Evolutionary conservation across 2,888 invertebrate genomes (phyloP).

Genomic region (Macropis europaea): DNA sequence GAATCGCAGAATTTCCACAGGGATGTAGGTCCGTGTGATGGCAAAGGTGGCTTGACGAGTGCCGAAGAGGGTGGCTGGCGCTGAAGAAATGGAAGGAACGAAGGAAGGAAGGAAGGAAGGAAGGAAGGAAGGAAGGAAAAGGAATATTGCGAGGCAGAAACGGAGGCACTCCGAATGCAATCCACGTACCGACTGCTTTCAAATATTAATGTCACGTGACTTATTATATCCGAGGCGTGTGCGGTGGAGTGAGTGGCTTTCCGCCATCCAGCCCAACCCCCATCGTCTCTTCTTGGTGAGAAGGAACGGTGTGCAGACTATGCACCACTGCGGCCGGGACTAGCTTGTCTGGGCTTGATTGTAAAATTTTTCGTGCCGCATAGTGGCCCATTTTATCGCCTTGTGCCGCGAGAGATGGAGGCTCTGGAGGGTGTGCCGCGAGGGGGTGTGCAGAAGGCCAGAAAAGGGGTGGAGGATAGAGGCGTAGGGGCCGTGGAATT

Average conservation of each 20-base stretch:
- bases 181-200: conserved; percentile 80
- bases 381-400: conserved; percentile 73
- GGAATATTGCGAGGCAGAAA: conserved; percentile 72
- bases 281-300: conserved; percentile 46
- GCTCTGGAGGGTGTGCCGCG: neutral
- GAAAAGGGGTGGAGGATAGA: conserved; percentile 53
- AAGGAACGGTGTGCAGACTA: conserved; percentile 59
- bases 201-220: conserved; percentile 80
- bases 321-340: conserved; percentile 63
- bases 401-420: conserved; percentile 43
- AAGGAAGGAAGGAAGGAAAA: conserved; percentile 64
- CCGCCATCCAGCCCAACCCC: conserved; percentile 53
- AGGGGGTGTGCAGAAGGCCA: conserved; percentile 17
- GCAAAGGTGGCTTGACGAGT: conserved; percentile 36
- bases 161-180: conserved; percentile 76
- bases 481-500: conserved; percentile 63
- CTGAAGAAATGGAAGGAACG: conserved; percentile 58
- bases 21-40: conserved; percentile 12
- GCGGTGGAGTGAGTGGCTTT: conserved; percentile 73
- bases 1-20: conserved; percentile 27
- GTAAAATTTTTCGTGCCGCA: conserved; percentile 73
- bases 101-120: conserved; percentile 40
- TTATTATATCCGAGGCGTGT: conserved; percentile 78
- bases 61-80: conserved; percentile 24
- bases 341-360: conserved; percentile 71